Conservation (phyloP, 2,888 invertebrate species). For the Sussaba pulchella region DNA sequence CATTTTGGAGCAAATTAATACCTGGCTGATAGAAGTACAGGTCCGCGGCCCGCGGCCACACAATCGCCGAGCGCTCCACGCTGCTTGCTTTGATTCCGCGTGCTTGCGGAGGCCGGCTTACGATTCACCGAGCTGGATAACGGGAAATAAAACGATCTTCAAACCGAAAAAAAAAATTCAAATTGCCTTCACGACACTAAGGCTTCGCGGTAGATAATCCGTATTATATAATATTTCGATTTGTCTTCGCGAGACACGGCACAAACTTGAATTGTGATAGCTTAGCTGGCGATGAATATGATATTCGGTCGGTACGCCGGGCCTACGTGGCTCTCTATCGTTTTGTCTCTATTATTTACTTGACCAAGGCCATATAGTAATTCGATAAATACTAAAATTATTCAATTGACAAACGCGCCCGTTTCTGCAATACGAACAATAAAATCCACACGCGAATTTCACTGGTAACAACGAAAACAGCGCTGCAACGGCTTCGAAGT, state of each 20-base stretch:
- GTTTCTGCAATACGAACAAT: conserved; percentile 17
- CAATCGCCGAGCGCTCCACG: conserved; percentile 83
- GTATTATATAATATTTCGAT: conserved; percentile 4
- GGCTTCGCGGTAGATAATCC: conserved; percentile 25
- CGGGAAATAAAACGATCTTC: not conserved
- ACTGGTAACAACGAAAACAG: conserved; percentile 1
- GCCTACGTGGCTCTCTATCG: conserved; percentile 11
- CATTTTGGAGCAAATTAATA: no score
- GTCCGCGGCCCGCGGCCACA: conserved; percentile 83
- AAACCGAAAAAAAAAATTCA: conserved; percentile 17
- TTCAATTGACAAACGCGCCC: conserved; percentile 30
- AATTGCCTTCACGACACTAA: conserved; percentile 53
- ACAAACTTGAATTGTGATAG: conserved; percentile 23
- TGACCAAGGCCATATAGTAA: not conserved
- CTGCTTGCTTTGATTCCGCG: conserved; percentile 81
- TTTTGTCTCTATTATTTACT: conserved; percentile 5
- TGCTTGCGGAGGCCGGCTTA: conserved; percentile 76
- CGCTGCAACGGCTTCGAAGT: conserved; percentile 26
- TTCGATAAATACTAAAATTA: conserved; percentile 1
- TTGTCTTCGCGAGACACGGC: conserved; percentile 5
- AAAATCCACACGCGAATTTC: conserved; percentile 38
- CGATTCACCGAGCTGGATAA: conserved; percentile 35
- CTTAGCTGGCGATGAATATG: not conserved
- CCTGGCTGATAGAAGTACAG: conserved; percentile 82
- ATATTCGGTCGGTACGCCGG: not conserved